Evolutionary conservation across 2,113 vertebrate genomes (phyloP).

Genomic region (Rhombomys opimus): DNA sequence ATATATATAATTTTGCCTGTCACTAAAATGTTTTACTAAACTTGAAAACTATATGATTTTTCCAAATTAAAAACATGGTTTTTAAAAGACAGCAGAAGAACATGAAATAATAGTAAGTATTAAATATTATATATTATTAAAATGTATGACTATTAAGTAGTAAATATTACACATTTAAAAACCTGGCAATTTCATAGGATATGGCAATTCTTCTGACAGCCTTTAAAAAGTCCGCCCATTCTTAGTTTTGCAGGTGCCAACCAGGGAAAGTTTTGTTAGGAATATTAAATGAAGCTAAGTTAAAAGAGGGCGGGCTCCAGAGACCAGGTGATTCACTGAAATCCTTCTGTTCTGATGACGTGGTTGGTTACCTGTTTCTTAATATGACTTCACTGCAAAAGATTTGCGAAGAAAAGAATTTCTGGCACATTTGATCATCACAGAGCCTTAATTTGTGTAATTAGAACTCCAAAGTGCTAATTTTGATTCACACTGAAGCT

Average conservation of each 20-base stretch:
- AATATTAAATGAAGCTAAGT: background rate
- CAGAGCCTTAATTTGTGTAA: slow-evolving; percentile 63
- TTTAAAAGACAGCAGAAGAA: background rate
- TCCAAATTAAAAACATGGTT: slow-evolving; percentile 7
- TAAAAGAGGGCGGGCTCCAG: background rate
- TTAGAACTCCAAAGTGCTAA: slow-evolving; percentile 63
- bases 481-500: slow-evolving; percentile 55
- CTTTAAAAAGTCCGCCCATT: background rate
- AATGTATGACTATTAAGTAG: background rate
- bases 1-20: slow-evolving; percentile 45
- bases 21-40: slow-evolving; percentile 34
- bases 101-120: background rate
- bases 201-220: background rate
- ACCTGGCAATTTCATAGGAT: background rate
- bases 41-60: slow-evolving; percentile 44
- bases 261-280: slow-evolving; percentile 32
- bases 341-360: slow-evolving; percentile 65
- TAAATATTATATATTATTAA: background rate
- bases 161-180: background rate
- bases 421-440: slow-evolving; percentile 60
- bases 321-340: slow-evolving; percentile 31
- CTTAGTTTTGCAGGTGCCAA: background rate
- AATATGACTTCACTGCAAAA: slow-evolving; percentile 57
- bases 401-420: slow-evolving; percentile 62
- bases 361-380: slow-evolving; percentile 47